Evolutionary conservation across 2,888 invertebrate genomes (phyloP).

Genomic region (Homarus gammarus): DNA sequence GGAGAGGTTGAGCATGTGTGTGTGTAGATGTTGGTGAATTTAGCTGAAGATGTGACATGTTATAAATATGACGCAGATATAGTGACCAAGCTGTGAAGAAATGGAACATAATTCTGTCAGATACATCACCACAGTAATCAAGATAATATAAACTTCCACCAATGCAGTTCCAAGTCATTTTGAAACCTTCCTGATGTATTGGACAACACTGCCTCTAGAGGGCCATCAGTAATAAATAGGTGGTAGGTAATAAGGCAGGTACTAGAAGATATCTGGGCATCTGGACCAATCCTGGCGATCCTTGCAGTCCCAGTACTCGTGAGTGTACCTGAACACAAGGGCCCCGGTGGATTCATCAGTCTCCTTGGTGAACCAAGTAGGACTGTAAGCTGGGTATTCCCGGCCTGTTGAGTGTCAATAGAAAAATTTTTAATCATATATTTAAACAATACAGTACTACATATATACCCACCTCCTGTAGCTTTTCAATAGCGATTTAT

Average conservation of each 20-base stretch:
- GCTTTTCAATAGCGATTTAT: too few species aligned
- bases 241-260: conserved; percentile 52
- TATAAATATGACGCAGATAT: background rate
- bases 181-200: conserved; percentile 11
- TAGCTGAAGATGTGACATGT: conserved; percentile 30
- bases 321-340: conserved; percentile 90
- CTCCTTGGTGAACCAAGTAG: conserved; percentile 93
- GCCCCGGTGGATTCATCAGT: conserved; percentile 84
- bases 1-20: background rate
- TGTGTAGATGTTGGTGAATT: background rate
- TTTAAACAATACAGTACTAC: background rate
- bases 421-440: conserved; percentile 7
- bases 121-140: conserved; percentile 12
- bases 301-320: conserved; percentile 96
- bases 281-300: conserved; percentile 90
- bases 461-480: too few species aligned
- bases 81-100: conserved; percentile 22
- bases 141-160: background rate
- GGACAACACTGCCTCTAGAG: conserved; percentile 37
- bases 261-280: conserved; percentile 92
- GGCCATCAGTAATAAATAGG: conserved; percentile 25
- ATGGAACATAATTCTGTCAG: conserved; percentile 7
- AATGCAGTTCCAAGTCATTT: conserved; percentile 17
- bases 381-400: conserved; percentile 87
- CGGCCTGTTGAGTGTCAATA: conserved; percentile 80